Evolutionary conservation across 1,140 invertebrate species (phyloP), one percentile per base, ranked within the genome.

Genomic region (Papilio xuthus): DNA sequence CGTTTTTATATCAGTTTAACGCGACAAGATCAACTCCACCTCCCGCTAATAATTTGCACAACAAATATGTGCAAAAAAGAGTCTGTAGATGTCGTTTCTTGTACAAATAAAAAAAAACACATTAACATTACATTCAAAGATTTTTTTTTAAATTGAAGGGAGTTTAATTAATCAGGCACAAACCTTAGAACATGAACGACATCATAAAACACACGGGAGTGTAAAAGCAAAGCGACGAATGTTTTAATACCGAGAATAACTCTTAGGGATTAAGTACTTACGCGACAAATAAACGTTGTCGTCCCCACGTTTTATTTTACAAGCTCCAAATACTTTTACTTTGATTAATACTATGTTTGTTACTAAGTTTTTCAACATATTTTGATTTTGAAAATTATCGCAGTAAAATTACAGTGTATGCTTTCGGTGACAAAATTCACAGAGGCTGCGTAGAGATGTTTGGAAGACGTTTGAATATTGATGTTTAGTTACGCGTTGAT

Each of bases 161-260:
- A 26, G 26, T 63, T 63, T 28, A 63, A 63, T 63, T 63, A 13
- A 63, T 63, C 23, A 26, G 60, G 1, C 23, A 63, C 60, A 15
- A 28, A 28, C 26, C 60, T 8, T 32, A 15, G 26, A 63, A 32
- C 26, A 4, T 63, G 4, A 28, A 63, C 28, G 60, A 28, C 60
- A n/a, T 28, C 26, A 63, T 63, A 63, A 63, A 63, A 63, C 60
- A 63, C 60, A 28, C 60, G 60, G 60, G 12, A 28, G 60, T 15
- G 26, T 63, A 63, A 63, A 63, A 63, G 60, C 26, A 63, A 63
- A 63, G 60, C 60, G 60, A 63, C 60, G 60, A 63, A 32, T 26
- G 12, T 63, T 63, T 63, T 63, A 63, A 63, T 63, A 63, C 60
- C 15, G 60, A 4, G 60, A 63, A 63, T 63, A 63, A 63, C 60